These are phyloP conservation scores for Euwallacea fornicatus DNA, from an alignment of 1,140 invertebrate species.

Conservation along the genomic window DNA sequence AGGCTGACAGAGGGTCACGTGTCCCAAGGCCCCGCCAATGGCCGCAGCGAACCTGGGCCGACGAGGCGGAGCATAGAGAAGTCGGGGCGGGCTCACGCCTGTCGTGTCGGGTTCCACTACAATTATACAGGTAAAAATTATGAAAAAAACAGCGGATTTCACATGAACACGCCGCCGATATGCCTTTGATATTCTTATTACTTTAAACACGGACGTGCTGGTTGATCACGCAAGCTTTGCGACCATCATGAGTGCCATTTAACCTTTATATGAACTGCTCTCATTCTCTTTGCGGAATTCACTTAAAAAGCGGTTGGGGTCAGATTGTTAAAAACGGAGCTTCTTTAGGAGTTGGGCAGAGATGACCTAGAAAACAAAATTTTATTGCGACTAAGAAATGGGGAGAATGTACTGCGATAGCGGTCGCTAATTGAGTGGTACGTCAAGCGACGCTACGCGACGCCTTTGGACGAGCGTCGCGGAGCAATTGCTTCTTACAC, in stretches of 20 bases:
- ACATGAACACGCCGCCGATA: constrained; percentile 39
- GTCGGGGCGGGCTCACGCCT: constrained; percentile 47
- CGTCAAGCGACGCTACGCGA: no score
- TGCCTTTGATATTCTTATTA: constrained; percentile 41
- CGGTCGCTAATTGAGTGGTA: no score
- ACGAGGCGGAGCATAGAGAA: constrained; percentile 41
- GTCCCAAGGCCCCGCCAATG: constrained; percentile 46
- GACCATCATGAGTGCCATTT: constrained; percentile 27
- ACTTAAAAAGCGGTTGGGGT: background rate
- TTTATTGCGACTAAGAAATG: no score
- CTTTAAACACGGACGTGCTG: constrained; percentile 38
- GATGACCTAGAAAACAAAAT: no score
- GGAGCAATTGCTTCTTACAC: no score
- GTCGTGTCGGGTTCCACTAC: constrained; percentile 49
- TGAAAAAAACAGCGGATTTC: constrained; percentile 47
- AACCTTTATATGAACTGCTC: constrained; percentile 28
- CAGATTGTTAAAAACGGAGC: background rate
- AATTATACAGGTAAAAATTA: constrained; percentile 52
- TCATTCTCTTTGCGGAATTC: background rate
- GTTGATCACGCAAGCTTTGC: constrained; percentile 33
- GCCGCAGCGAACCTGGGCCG: constrained; percentile 34
- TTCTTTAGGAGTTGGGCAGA: background rate
- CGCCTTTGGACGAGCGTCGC: no score
- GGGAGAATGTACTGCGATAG: no score
- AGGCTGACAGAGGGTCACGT: constrained; percentile 54